Evolutionary conservation across 2,888 invertebrate species (phyloP).

Genomic region (Drosophila kambysellisi): DNA sequence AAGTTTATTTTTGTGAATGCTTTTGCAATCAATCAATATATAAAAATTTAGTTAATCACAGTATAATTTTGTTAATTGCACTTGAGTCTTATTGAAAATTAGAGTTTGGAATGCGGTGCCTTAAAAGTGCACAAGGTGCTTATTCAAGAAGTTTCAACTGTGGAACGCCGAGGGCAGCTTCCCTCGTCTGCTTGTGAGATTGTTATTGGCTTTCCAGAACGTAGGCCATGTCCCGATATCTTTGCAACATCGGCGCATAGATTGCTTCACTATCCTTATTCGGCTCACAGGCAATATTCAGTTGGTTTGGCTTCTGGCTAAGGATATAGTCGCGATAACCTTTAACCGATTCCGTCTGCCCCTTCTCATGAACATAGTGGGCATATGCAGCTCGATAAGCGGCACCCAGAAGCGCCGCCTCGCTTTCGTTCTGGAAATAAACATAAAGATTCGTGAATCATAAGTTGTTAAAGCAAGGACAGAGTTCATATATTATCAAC

Average conservation of each 20-base stretch:
- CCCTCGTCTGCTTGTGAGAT: constrained; percentile 10
- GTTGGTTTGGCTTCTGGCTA: constrained; percentile 82
- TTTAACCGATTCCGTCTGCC: constrained; percentile 52
- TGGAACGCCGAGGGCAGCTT: constrained; percentile 13
- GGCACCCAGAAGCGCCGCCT: constrained; percentile 94
- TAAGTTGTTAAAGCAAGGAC: neutral
- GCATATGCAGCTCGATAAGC: constrained; percentile 90
- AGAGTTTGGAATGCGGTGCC: constrained; percentile 42
- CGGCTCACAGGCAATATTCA: constrained; percentile 89
- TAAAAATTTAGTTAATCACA: constrained; percentile 72
- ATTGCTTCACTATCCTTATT: constrained; percentile 90
- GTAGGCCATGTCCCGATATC: constrained; percentile 88
- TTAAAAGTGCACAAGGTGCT: constrained; percentile 16
- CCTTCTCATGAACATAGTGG: constrained; percentile 78
- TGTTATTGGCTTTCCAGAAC: constrained; percentile 58
- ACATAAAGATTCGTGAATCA: neutral
- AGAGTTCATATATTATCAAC: neutral
- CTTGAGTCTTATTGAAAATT: constrained; percentile 56
- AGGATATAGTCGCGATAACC: constrained; percentile 82
- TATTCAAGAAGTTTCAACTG: neutral
- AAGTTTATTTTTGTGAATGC: constrained; percentile 60
- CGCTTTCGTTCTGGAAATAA: constrained; percentile 88
- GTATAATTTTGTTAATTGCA: constrained; percentile 71
- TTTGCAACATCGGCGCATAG: constrained; percentile 90
- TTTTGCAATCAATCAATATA: constrained; percentile 61